These are phyloP conservation scores for Chironex yamaguchii DNA, from an alignment of 30 jellyfish, hydroid and myxozoan genomes.

Conservation along the genomic window DNA sequence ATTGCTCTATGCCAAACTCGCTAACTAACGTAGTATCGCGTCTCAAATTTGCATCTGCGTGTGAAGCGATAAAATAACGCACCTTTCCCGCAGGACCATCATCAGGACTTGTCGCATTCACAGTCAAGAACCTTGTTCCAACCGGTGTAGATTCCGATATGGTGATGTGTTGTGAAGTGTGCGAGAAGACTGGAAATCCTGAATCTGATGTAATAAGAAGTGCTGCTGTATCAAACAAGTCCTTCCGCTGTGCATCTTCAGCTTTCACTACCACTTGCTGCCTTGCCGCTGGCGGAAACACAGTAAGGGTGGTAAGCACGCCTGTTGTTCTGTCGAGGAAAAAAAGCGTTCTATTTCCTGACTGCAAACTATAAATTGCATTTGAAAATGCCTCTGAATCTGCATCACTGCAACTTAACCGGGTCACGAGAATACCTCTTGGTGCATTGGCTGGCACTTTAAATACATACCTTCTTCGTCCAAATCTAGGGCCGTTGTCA, in stretches of 20 bases:
- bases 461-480: slow-evolving; percentile 39
- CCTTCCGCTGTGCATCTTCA: slow-evolving; percentile 50
- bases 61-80: slow-evolving; percentile 30
- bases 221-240: slow-evolving; percentile 59
- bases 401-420: slow-evolving; percentile 68
- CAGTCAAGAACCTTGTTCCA: slow-evolving; percentile 56
- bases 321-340: slow-evolving; percentile 64
- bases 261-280: slow-evolving; percentile 58
- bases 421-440: slow-evolving; percentile 53
- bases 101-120: slow-evolving; percentile 72
- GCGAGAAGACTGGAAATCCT: slow-evolving; percentile 77
- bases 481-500: slow-evolving; percentile 84
- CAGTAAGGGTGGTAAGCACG: neutral
- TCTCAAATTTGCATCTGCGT: neutral
- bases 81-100: slow-evolving; percentile 70
- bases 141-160: slow-evolving; percentile 71
- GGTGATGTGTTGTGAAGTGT: slow-evolving; percentile 39
- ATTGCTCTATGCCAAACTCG: slow-evolving; percentile 29
- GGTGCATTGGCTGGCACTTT: slow-evolving; percentile 55
- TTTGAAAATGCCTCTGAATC: slow-evolving; percentile 53
- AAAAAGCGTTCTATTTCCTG: slow-evolving; percentile 68
- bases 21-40: slow-evolving; percentile 4
- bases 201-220: slow-evolving; percentile 65
- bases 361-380: slow-evolving; percentile 38
- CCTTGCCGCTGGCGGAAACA: slow-evolving; percentile 13